Evolutionary conservation across 2,113 vertebrate genomes (phyloP).

Genomic region (Anhinga anhinga): DNA sequence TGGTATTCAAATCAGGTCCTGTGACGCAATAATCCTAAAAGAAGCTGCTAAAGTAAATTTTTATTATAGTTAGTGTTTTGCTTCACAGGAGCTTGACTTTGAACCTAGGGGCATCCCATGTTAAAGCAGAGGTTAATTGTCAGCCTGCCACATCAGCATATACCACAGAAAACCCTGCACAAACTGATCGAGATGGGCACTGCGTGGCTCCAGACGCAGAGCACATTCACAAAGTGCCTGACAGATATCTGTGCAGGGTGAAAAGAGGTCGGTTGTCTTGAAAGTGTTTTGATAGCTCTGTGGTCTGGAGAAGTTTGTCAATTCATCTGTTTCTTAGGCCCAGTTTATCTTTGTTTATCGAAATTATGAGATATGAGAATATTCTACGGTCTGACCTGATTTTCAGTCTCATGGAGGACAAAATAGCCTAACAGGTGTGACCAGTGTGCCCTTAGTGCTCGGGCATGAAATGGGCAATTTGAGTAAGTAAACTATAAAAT

Average conservation of each 20-base stretch:
- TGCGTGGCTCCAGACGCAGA: neutral
- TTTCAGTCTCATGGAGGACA: neutral
- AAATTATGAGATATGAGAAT: neutral
- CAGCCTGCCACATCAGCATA: neutral
- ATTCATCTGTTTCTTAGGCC: neutral
- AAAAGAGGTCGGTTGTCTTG: neutral
- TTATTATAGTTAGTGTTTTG: neutral
- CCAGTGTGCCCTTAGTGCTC: neutral
- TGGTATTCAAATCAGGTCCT: neutral
- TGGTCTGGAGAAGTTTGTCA: neutral
- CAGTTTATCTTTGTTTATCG: neutral
- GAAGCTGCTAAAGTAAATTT: neutral
- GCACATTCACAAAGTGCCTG: neutral
- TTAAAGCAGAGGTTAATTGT: neutral
- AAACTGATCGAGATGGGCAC: neutral
- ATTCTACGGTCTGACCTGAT: neutral
- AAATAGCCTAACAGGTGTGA: neutral
- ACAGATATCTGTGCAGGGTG: neutral
- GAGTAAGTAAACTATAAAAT: slow-evolving; percentile 49
- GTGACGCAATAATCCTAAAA: neutral
- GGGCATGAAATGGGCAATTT: slow-evolving; percentile 31
- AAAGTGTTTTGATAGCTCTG: neutral
- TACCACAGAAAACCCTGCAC: neutral
- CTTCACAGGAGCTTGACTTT: neutral
- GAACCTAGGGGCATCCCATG: neutral